phyloP scores from a whole-genome alignment of 1,140 invertebrate species.

The Caenorhabditis latens region DNA sequence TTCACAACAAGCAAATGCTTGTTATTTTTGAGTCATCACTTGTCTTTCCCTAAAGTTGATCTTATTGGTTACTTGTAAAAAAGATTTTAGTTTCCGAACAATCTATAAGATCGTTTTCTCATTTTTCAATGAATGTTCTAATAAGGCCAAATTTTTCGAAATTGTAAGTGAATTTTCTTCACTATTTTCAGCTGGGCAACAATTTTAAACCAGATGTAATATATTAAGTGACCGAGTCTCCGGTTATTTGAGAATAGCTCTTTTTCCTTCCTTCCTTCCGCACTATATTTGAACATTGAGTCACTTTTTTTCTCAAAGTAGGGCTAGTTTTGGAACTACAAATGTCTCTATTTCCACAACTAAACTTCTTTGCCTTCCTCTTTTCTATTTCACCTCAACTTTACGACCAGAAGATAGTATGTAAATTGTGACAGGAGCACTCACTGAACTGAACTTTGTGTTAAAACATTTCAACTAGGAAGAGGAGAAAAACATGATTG shows the following conservation, averaged over 20 bases:
- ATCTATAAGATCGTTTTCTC: too few species aligned
- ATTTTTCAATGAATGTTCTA: too few species aligned
- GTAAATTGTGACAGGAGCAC: too few species aligned
- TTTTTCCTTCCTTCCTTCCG: background rate
- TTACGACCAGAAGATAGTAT: background rate
- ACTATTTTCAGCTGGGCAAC: background rate
- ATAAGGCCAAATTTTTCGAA: too few species aligned
- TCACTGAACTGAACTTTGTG: background rate
- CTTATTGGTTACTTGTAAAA: too few species aligned
- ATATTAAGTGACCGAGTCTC: background rate
- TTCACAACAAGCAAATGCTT: background rate
- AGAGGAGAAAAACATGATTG: background rate
- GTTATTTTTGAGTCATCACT: too few species aligned
- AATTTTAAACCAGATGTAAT: background rate
- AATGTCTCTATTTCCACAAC: background rate
- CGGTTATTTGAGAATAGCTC: background rate
- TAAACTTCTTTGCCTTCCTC: background rate
- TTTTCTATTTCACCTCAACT: background rate
- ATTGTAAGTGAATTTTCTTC: too few species aligned
- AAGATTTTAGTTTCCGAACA: too few species aligned
- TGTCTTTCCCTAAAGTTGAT: too few species aligned
- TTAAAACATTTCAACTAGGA: background rate
- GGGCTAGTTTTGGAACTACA: slow-evolving; percentile 29
- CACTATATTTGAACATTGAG: slow-evolving; percentile 40
- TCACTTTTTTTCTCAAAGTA: background rate